A percentile compares a stretch with the other conserved stretches of the same genome.
Evolutionary conservation across 2,113 vertebrate species (phyloP).

Genomic region (Oostethus manadensis): DNA sequence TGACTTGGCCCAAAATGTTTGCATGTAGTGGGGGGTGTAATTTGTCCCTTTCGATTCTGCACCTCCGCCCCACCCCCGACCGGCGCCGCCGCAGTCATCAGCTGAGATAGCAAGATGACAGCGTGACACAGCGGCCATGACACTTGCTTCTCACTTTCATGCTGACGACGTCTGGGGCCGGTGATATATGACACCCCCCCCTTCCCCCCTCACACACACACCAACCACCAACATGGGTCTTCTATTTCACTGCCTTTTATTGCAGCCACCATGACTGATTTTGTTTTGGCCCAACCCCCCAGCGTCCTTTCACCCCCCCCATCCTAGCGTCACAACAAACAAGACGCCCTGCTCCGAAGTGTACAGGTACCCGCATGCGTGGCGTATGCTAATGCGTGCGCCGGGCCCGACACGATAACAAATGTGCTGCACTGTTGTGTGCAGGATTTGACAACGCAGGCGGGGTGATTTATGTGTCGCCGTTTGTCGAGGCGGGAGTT

Average conservation of each 20-base stretch:
- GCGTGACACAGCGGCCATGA: conserved; percentile 9
- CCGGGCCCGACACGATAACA: conserved; percentile 53
- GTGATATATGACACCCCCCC: conserved; percentile 41
- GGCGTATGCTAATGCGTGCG: conserved; percentile 35
- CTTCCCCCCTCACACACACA: neutral
- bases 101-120: conserved; percentile 33
- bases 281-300: conserved; percentile 8
- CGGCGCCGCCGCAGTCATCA: neutral
- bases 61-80: neutral
- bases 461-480: conserved; percentile 63
- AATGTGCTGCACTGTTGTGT: conserved; percentile 59
- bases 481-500: conserved; percentile 53
- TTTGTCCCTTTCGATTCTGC: conserved; percentile 45
- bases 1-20: conserved; percentile 40
- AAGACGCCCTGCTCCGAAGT: neutral
- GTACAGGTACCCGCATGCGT: conserved; percentile 8
- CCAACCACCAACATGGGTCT: neutral
- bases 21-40: conserved; percentile 35
- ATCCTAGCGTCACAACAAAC: conserved; percentile 12
- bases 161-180: conserved; percentile 26
- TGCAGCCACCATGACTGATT: conserved; percentile 29
- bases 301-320: conserved; percentile 13
- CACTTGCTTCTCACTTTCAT: conserved; percentile 52
- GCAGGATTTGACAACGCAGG: conserved; percentile 57
- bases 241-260: conserved; percentile 23